Base-by-base conservation (phyloP, 1,140 invertebrate genomes). In the Agrypnia vestita region DNA sequence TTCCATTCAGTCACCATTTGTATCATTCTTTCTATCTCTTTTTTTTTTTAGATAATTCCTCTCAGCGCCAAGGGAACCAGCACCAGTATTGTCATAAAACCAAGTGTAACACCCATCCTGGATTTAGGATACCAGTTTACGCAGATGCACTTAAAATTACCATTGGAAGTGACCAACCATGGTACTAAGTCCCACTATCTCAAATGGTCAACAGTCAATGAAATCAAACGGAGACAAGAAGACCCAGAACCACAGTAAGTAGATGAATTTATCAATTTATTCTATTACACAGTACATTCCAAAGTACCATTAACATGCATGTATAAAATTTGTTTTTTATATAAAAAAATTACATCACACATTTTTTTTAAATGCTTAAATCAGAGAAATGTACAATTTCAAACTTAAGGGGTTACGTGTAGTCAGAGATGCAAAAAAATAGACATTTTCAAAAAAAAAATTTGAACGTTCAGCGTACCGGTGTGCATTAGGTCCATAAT, bases 181-280 rank as follows among this genome's bases (percentile, higher is more conserved):
- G 74, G 74, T 4, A 62, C 56, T 19, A 76, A 76, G n/a, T 17
- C 74, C 0, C 74, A 62, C 35, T 25, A 55, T 21, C 59, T 76
- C 56, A 76, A 76, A 44, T 76, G 74, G 74, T 62, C 74, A 4
- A 76, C 74, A 8, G 13, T 49, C n/a, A 62, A 76, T 17, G 59
- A 64, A n/a, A 4, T 62, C n/a, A 76, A 76, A 19, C 61, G 21
- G 53, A 61, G 15, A 25, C 55, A 76, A 49, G 46, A 19, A 0
- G 74, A 76, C 9, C 13, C 55, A 0, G 74, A 76, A 7, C 74
- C 74, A 7, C 7, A 15, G 59, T 76, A 21, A 76, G 55, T 47
- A 46, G 46, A 47, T 67, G 13, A 43, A 3, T 61, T 19, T 4
- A 6, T 13, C 15, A 61, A 61, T n/a, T n/a, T n/a, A n/a, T n/a